These are phyloP conservation scores for Clunio marinus DNA, from an alignment of 2,888 invertebrate genomes.

Conservation along the genomic window DNA sequence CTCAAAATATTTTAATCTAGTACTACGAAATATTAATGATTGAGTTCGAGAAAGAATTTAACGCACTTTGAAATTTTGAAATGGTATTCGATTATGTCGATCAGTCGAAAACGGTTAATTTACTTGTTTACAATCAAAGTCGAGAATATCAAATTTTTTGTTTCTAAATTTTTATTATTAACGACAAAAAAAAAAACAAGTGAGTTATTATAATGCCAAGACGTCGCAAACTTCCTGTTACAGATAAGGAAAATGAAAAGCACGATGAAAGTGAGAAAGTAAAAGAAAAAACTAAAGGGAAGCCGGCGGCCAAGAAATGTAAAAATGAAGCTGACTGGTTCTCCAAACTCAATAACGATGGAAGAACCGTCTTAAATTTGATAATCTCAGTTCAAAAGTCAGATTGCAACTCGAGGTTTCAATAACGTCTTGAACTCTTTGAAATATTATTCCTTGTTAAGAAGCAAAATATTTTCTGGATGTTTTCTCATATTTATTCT, in stretches of 20 bases:
- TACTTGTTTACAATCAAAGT: too few relatives aligned
- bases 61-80: background rate
- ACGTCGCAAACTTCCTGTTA: constrained; percentile 43
- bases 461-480: constrained; percentile 14
- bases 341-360: background rate
- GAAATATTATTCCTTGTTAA: constrained; percentile 43
- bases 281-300: background rate
- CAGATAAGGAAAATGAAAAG: constrained; percentile 44
- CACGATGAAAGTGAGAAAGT: constrained; percentile 42
- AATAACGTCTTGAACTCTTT: too few relatives aligned
- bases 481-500: background rate
- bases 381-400: constrained; percentile 12
- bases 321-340: background rate
- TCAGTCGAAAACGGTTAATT: too few relatives aligned
- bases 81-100: too few relatives aligned
- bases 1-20: too few relatives aligned
- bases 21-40: too few relatives aligned
- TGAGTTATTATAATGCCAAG: too few relatives aligned
- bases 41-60: background rate
- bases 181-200: too few relatives aligned
- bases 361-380: background rate
- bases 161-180: too few relatives aligned
- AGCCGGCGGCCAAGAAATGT: constrained; percentile 40
- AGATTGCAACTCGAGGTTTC: constrained; percentile 51
- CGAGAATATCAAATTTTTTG: too few relatives aligned